These are phyloP conservation scores for Pseudoatta argentina DNA, from an alignment of 1,140 invertebrate species.

Conservation along the genomic window DNA sequence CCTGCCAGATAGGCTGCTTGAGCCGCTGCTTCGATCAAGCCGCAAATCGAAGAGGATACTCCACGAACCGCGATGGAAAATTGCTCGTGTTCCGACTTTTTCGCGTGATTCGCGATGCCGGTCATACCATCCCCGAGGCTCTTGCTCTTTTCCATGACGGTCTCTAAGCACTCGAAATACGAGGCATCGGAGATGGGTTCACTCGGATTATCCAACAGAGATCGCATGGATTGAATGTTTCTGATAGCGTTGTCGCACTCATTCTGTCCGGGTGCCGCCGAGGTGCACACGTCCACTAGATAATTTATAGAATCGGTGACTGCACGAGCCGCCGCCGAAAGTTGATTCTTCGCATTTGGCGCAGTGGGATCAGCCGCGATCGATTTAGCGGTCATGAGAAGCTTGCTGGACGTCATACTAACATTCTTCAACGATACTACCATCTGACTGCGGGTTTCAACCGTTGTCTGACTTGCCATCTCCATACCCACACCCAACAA, in stretches of 20 bases:
- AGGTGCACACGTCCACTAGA: slow-evolving; percentile 92
- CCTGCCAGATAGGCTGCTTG: slow-evolving; percentile 98
- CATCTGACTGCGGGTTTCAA: slow-evolving; percentile 91
- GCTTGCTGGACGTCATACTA: slow-evolving; percentile 94
- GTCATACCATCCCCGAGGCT: slow-evolving; percentile 96
- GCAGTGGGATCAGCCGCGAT: slow-evolving; percentile 95
- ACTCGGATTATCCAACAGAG: slow-evolving; percentile 94
- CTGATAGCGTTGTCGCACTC: slow-evolving; percentile 99
- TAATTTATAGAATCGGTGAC: slow-evolving; percentile 98
- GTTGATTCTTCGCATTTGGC: slow-evolving; percentile 96
- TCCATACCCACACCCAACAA: slow-evolving; percentile 92
- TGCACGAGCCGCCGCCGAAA: slow-evolving; percentile 93
- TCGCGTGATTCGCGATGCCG: slow-evolving; percentile 97
- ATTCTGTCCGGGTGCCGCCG: slow-evolving; percentile 94
- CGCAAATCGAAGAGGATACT: slow-evolving; percentile 95
- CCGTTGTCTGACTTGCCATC: slow-evolving; percentile 92
- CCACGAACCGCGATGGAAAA: slow-evolving; percentile 95
- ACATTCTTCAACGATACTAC: slow-evolving; percentile 95
- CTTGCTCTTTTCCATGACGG: slow-evolving; percentile 97
- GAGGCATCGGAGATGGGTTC: slow-evolving; percentile 95
- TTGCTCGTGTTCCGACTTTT: slow-evolving; percentile 94
- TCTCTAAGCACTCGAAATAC: slow-evolving; percentile 98
- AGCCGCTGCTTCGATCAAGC: slow-evolving; percentile 96
- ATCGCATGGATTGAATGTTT: slow-evolving; percentile 94
- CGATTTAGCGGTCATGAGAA: slow-evolving; percentile 95